These are phyloP conservation scores for Drosophila mimetica DNA, from an alignment of 2,888 invertebrate species.

Conservation along the genomic window DNA sequence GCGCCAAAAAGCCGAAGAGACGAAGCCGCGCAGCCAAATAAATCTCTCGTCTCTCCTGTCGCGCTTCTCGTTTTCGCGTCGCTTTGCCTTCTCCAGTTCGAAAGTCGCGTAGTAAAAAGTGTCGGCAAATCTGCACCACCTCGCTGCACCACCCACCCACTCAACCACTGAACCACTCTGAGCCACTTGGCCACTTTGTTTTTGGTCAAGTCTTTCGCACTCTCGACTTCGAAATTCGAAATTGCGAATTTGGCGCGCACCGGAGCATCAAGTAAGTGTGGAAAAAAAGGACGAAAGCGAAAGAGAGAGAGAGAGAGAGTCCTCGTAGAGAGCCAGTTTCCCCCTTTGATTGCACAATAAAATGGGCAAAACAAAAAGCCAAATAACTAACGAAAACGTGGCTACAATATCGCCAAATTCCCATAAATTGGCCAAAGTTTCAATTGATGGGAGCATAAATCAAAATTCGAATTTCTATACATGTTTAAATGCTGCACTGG, in stretches of 20 bases:
- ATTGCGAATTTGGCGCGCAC: conserved; percentile 75
- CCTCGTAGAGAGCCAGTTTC: conserved; percentile 4
- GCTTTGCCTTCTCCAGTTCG: conserved; percentile 46
- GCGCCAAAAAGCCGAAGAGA: conserved; percentile 78
- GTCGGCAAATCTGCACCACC: conserved; percentile 69
- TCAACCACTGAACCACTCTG: conserved; percentile 3
- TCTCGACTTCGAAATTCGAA: conserved; percentile 45
- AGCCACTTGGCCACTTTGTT: conserved; percentile 49
- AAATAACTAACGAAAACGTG: conserved; percentile 27
- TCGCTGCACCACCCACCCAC: conserved; percentile 61
- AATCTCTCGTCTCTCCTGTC: conserved; percentile 61
- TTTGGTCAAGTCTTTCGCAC: conserved; percentile 64
- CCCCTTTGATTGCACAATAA: conserved; percentile 71
- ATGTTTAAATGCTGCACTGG: neutral
- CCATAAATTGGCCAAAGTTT: conserved; percentile 55
- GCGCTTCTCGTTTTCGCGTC: conserved; percentile 28
- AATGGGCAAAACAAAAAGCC: conserved; percentile 46
- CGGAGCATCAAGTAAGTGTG: conserved; percentile 58
- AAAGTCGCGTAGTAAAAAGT: conserved; percentile 70
- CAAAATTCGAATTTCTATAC: conserved; percentile 35
- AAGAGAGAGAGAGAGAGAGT: conserved; percentile 27
- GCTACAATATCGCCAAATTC: conserved; percentile 37
- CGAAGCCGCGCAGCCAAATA: conserved; percentile 67
- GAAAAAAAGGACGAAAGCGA: conserved; percentile 24
- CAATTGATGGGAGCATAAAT: conserved; percentile 48